These are phyloP conservation scores for Aplocera efformata DNA, from an alignment of 2,888 invertebrate species.

Conservation along the genomic window DNA sequence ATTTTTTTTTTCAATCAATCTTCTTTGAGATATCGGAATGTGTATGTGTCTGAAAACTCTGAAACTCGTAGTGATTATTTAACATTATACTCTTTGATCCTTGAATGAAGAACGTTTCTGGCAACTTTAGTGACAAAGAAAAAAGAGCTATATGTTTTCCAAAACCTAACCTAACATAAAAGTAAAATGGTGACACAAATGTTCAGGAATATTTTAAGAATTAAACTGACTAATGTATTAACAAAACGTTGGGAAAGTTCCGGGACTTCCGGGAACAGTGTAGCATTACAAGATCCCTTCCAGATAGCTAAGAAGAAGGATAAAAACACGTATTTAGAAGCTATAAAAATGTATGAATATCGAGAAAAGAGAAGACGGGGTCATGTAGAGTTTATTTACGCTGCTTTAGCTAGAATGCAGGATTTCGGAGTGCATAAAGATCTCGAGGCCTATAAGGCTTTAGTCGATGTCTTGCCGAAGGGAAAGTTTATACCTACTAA, in stretches of 20 bases:
- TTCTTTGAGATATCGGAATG: too few species aligned
- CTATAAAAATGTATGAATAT: constrained; percentile 86
- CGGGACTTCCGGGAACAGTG: constrained; percentile 58
- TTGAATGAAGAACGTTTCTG: too few species aligned
- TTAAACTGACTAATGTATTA: constrained; percentile 42
- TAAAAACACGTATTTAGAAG: constrained; percentile 85
- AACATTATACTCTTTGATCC: too few species aligned
- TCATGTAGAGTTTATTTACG: constrained; percentile 96
- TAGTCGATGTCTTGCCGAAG: constrained; percentile 93
- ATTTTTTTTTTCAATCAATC: too few species aligned
- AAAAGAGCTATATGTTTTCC: too few species aligned
- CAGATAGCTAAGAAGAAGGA: constrained; percentile 76
- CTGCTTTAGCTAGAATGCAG: constrained; percentile 92
- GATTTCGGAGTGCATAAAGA: constrained; percentile 94
- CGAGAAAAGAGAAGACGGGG: constrained; percentile 87
- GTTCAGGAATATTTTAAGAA: constrained; percentile 48
- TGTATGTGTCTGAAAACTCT: too few species aligned
- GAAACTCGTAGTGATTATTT: too few species aligned
- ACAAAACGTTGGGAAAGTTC: constrained; percentile 59
- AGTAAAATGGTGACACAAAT: constrained; percentile 62
- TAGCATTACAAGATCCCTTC: constrained; percentile 71
- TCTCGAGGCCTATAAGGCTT: constrained; percentile 90
- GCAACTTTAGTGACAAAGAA: too few species aligned
- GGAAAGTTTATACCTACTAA: constrained; percentile 92
- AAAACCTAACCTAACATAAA: constrained; percentile 46